phyloP scores from a whole-genome alignment of 2,888 invertebrate genomes.

The Athripsodes cinereus region DNA sequence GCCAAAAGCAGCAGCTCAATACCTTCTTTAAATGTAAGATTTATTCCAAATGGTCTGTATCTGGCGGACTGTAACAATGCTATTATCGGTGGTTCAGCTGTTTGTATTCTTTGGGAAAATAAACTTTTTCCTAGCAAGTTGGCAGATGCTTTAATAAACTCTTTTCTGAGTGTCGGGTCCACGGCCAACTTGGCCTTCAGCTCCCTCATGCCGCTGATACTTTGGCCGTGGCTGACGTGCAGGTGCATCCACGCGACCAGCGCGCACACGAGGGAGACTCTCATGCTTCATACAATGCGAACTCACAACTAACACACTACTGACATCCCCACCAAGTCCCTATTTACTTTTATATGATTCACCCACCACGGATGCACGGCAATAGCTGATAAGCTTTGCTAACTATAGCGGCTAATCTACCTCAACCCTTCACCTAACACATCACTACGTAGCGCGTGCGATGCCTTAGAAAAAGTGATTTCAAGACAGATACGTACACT shows the following conservation, averaged over 20 bases:
- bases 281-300: not conserved
- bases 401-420: too few relatives aligned
- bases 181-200: not conserved
- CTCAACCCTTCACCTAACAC: too few relatives aligned
- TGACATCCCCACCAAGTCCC: not conserved
- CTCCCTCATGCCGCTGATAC: not conserved
- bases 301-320: not conserved
- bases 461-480: too few relatives aligned
- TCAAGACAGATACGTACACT: too few relatives aligned
- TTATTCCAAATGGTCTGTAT: not conserved
- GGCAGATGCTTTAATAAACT: not conserved
- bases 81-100: not conserved
- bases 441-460: too few relatives aligned
- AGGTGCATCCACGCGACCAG: slow-evolving; percentile 3
- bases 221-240: too few relatives aligned
- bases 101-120: not conserved
- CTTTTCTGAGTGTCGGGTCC: not conserved
- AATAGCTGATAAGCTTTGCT: not conserved
- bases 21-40: not conserved
- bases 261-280: not conserved
- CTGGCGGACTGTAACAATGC: not conserved
- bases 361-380: not conserved
- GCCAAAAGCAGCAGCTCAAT: not conserved
- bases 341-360: not conserved
- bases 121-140: not conserved